Evolutionary conservation across 2,113 vertebrate genomes (phyloP).

Genomic region (Ellobius talpinus): DNA sequence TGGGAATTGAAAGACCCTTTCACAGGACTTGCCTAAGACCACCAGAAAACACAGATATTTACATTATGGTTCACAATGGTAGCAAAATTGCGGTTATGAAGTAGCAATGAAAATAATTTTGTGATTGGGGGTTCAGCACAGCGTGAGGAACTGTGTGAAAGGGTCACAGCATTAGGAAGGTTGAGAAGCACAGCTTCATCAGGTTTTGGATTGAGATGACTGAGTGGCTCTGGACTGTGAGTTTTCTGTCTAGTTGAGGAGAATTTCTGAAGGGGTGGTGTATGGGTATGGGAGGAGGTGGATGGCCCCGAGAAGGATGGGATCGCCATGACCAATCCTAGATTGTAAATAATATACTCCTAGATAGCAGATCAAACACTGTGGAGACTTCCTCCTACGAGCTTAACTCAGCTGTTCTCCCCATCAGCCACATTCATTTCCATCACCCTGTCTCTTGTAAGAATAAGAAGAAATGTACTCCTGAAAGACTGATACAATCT

Average conservation of each 20-base stretch:
- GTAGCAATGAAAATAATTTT: neutral
- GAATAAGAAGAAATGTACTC: conserved; percentile 8
- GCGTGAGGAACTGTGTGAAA: neutral
- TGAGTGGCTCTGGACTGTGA: neutral
- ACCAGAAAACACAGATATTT: neutral
- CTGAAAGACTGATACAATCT: conserved; percentile 46
- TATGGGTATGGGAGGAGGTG: neutral
- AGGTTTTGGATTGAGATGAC: neutral
- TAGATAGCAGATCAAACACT: conserved; percentile 8
- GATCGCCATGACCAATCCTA: neutral
- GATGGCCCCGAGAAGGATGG: neutral
- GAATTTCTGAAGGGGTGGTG: neutral
- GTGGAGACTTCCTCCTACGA: neutral
- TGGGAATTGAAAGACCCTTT: neutral
- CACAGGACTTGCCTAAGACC: neutral
- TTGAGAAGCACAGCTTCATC: neutral
- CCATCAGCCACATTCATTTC: neutral
- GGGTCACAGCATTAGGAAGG: neutral
- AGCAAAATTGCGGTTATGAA: neutral
- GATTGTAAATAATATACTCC: neutral
- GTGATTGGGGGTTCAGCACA: neutral
- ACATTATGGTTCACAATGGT: neutral
- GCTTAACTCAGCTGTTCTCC: neutral
- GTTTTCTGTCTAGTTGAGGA: neutral
- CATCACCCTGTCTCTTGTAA: neutral